Evolutionary conservation across 2,888 invertebrate genomes (phyloP).

Genomic region (Ennomos erosarius): DNA sequence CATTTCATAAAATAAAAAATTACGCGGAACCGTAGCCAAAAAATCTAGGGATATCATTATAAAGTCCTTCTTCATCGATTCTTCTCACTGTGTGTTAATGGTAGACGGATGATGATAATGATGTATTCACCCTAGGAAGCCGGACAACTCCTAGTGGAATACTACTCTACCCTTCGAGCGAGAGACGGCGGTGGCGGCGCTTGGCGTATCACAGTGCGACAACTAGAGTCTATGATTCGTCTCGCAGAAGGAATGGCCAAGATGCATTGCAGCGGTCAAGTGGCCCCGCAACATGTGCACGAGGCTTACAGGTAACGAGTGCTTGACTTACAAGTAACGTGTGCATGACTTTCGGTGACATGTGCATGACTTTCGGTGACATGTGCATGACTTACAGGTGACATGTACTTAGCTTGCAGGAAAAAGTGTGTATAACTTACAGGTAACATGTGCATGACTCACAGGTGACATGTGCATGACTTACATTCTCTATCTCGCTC

Average conservation of each 20-base stretch:
- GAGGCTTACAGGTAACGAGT: constrained; percentile 82
- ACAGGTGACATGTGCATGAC: too few relatives aligned
- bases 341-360: background rate
- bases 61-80: too few relatives aligned
- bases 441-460: too few relatives aligned
- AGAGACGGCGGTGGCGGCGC: constrained; percentile 91
- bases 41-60: too few relatives aligned
- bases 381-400: too few relatives aligned
- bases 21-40: too few relatives aligned
- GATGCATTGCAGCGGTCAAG: constrained; percentile 97
- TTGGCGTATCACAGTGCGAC: constrained; percentile 98
- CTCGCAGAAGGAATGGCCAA: constrained; percentile 98
- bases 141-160: constrained; percentile 92
- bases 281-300: constrained; percentile 94
- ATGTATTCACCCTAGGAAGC: constrained; percentile 86
- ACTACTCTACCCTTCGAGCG: constrained; percentile 94
- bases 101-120: background rate
- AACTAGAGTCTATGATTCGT: constrained; percentile 92
- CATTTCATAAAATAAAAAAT: too few relatives aligned
- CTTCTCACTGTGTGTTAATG: too few relatives aligned
- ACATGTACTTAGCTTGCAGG: too few relatives aligned
- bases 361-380: too few relatives aligned
- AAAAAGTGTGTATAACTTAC: too few relatives aligned
- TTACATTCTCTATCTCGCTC: too few relatives aligned
- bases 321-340: constrained; percentile 34